Evolutionary conservation across 2,113 vertebrate species (phyloP).

Genomic region (Antigone vipio): DNA sequence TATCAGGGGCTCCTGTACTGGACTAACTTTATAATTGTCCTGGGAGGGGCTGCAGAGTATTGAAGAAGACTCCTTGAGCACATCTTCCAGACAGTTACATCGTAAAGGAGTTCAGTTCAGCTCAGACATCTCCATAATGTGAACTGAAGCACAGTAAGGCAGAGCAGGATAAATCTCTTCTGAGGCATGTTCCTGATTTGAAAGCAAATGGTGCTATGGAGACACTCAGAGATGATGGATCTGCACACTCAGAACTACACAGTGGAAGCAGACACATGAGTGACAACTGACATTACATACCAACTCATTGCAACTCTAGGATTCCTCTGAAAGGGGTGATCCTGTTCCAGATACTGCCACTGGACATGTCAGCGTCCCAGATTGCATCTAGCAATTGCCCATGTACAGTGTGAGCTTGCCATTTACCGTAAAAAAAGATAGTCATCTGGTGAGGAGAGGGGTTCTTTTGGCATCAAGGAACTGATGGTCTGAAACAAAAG

Average conservation of each 20-base stretch:
- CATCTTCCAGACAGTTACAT: not conserved
- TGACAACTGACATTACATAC: not conserved
- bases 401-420: not conserved
- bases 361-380: not conserved
- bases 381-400: not conserved
- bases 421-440: not conserved
- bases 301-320: not conserved
- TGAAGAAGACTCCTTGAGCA: not conserved
- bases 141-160: not conserved
- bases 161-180: not conserved
- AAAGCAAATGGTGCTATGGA: not conserved
- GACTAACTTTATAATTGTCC: not conserved
- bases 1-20: not conserved
- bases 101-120: not conserved
- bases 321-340: not conserved
- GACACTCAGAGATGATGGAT: not conserved
- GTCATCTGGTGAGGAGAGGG: not conserved
- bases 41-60: not conserved
- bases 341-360: not conserved
- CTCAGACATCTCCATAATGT: not conserved
- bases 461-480: not conserved
- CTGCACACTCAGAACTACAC: not conserved
- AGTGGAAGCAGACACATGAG: not conserved
- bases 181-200: fast-evolving
- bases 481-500: not conserved